phyloP scores from a whole-genome alignment of 2,113 vertebrate genomes.

The Lophius piscatorius region DNA sequence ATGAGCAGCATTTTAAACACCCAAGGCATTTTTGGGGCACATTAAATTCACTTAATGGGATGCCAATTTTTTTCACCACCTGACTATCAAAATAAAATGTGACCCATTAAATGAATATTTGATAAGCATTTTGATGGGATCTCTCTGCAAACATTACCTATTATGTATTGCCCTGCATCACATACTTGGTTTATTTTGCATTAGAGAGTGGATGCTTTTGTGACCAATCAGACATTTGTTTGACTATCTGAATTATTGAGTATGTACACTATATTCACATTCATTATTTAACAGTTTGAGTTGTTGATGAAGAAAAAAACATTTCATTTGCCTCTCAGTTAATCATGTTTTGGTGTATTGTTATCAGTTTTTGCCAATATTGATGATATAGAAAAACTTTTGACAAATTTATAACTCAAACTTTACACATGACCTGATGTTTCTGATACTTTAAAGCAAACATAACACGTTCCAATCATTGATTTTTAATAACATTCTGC shows the following conservation, averaged over 20 bases:
- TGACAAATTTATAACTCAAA: background rate
- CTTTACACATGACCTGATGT: background rate
- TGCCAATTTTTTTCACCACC: conserved; percentile 39
- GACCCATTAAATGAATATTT: conserved; percentile 67
- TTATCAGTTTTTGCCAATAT: conserved; percentile 6
- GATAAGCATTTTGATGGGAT: conserved; percentile 63
- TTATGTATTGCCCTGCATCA: conserved; percentile 50
- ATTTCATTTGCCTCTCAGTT: conserved; percentile 39
- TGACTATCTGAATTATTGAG: conserved; percentile 58
- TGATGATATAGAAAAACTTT: conserved; percentile 26
- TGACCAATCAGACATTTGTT: conserved; percentile 51
- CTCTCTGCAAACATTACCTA: conserved; percentile 53
- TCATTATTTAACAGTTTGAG: conserved; percentile 48
- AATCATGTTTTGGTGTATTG: conserved; percentile 24
- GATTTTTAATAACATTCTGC: conserved; percentile 28
- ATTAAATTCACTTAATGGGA: conserved; percentile 55
- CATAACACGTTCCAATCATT: background rate
- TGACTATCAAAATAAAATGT: conserved; percentile 61
- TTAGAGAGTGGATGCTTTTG: conserved; percentile 49
- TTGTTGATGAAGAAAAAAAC: conserved; percentile 36
- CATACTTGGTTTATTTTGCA: conserved; percentile 44
- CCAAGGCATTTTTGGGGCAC: conserved; percentile 55
- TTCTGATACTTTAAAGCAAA: conserved; percentile 9
- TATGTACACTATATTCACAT: conserved; percentile 52
- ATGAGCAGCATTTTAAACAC: conserved; percentile 53